A percentile compares a stretch with the other conserved stretches of the same genome.
These are phyloP conservation scores for Rhea americana DNA, from an alignment of 2,113 vertebrate species.

Conservation along the genomic window DNA sequence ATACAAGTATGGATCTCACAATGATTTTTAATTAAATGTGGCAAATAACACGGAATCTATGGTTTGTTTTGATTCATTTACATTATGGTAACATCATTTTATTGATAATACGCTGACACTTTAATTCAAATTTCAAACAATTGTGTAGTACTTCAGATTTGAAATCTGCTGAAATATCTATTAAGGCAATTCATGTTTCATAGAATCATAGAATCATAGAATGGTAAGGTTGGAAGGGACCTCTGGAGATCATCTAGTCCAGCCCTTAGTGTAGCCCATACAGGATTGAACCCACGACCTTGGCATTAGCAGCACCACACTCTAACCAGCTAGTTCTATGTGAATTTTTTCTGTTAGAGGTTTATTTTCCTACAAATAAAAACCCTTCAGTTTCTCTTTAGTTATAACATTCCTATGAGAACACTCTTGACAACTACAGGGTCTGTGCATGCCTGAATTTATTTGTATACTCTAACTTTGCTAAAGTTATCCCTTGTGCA, in stretches of 20 bases:
- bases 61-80: conserved; percentile 40
- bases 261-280: too few relatives aligned
- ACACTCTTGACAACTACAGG: background rate
- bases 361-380: background rate
- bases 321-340: background rate
- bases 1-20: conserved; percentile 35
- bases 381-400: background rate
- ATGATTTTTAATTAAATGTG: conserved; percentile 59
- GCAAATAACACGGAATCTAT: conserved; percentile 25
- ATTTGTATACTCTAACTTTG: background rate
- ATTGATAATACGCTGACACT: background rate
- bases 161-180: background rate
- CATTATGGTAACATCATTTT: background rate
- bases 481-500: background rate
- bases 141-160: background rate
- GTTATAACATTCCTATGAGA: background rate
- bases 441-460: background rate
- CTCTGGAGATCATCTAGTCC: too few relatives aligned
- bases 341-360: background rate
- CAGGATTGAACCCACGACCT: too few relatives aligned
- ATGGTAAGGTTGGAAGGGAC: too few relatives aligned
- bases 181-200: background rate
- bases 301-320: too few relatives aligned
- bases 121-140: background rate
- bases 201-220: too few relatives aligned